Evolutionary conservation across 2,113 vertebrate species (phyloP), one percentile per base, ranked within the genome.

Genomic region (Nicator chloris): DNA sequence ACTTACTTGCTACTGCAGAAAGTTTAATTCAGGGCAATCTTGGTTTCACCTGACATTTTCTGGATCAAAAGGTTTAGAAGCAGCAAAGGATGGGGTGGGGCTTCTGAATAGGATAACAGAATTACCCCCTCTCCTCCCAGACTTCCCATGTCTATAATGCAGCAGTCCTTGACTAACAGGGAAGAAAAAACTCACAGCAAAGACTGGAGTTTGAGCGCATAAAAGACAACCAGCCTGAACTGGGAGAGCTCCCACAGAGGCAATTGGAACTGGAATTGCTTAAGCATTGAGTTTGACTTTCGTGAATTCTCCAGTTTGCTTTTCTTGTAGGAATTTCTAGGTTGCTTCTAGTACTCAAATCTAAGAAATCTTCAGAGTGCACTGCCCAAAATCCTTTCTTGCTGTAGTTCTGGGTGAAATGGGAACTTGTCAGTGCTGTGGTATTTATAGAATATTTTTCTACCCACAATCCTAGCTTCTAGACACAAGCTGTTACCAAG

Each of bases 371-470:
- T 57, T 40, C 26, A 31, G 63, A 68, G 42, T 23, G 30, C 40
- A 23, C 70, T 87, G 61, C 37, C 88, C 75, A 21, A 90, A 93
- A 15, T 33, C 61, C 31, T 80, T 72, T 69, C 59, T 85, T 92
- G 71, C 79, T 59, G n/a, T 72, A 69, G 50, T 83, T 90, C 59
- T 90, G 72, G 79, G 11, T 81, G 72, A 84, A 90, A 81, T 64
- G 76, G 86, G 72, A 93, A 71, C 94, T 86, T 75, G 88, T 86
- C 92, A 86, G 68, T 73, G 44, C 88, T 78, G 86, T 0, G 51
- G 42, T 96, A 96, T 93, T 96, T 97, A 92, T 95, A 95, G 95
- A 79, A 45, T 86, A 82, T 92, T 94, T 96, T 93, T 96, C 96
- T 94, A 94, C 96, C 95, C 90, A 92, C 85, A 94, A 76, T 93